A percentile compares a stretch with the other conserved stretches of the same genome.
Evolutionary conservation across 2,888 invertebrate species (phyloP).

Genomic region (Ennomos fuscantarius): DNA sequence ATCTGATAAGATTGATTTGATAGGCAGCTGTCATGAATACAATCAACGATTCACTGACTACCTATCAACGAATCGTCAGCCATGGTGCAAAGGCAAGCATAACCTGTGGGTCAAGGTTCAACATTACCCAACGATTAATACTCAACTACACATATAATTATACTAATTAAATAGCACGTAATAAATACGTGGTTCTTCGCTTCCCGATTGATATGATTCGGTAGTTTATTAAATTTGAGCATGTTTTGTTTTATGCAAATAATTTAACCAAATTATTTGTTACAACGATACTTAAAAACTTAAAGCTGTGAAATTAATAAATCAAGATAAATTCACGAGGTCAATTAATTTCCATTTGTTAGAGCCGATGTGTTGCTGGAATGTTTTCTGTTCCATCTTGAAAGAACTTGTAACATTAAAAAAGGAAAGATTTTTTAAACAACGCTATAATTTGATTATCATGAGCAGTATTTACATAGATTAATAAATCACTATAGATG

Average conservation of each 20-base stretch:
- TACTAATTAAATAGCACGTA: conserved; percentile 22
- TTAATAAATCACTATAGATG: no score
- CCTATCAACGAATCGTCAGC: neutral
- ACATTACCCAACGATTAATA: conserved; percentile 9
- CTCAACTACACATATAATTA: conserved; percentile 13
- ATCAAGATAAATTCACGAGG: no score
- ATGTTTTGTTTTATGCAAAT: conserved; percentile 14
- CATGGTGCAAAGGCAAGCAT: conserved; percentile 15
- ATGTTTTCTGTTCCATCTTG: no score
- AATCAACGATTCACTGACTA: conserved; percentile 4
- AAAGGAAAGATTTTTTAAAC: no score
- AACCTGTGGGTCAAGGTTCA: conserved; percentile 16
- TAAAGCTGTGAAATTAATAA: no score
- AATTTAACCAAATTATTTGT: conserved; percentile 7
- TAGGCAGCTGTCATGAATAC: conserved; percentile 12
- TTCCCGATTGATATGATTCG: conserved; percentile 28
- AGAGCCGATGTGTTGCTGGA: no score
- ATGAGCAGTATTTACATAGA: no score
- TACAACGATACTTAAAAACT: neutral
- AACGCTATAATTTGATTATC: no score
- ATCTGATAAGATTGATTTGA: neutral
- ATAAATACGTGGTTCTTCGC: conserved; percentile 10
- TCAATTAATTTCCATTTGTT: no score
- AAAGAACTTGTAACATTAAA: no score
- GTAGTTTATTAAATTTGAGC: conserved; percentile 21